Base-by-base conservation (phyloP, 2,113 vertebrate species). In the Ptyas mucosa region DNA sequence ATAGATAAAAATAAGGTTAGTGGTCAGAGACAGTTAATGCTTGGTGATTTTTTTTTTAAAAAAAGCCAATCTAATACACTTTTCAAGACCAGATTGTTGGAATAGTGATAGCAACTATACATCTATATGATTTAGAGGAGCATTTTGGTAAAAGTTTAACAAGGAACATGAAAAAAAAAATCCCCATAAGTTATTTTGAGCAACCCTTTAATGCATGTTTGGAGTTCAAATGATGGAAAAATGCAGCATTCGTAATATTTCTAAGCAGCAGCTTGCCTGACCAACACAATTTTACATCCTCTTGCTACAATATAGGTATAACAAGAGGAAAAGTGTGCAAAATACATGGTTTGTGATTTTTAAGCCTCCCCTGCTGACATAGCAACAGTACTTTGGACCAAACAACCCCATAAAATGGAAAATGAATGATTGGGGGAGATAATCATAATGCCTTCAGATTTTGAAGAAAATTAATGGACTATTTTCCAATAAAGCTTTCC, bases 251-350 rank as follows among this genome's bases (percentile, higher is more conserved):
- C 88, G 15, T 20, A 58, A 85, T 87, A 85, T 64, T 93, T 43
- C 54, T 93, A 81, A 89, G 49, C 39, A 43, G 5, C 53, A 1
- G 54, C 7, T 91, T 92, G 91, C 86, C 93, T 94, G 91, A 85
- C 85, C 12, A 88, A 7, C 4, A 52, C 89, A 64, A 18, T 0
- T 91, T 90, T 90, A 46, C 0, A 3, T 64, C 51, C 81, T 94
- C 11, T 2, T 92, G 12, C 26, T 90, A 0, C 8, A 89, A 3
- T 85, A 94, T 10, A 85, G 53, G 10, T n/a, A n/a, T n/a, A n/a
- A n/a, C n/a, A 87, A 89, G 58, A 88, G 24, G 20, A 54, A 64
- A 51, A 88, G 5, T 90, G 46, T 0, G 0, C 21, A 90, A 95
- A 90, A 0, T 3, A 87, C 81, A 54, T 89, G 87, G 57, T 9